Percentiles rank a stretch among this genome's conserved stretches.
Evolutionary conservation across 2,113 vertebrate genomes (phyloP).

Genomic region (Xiphophorus maculatus): DNA sequence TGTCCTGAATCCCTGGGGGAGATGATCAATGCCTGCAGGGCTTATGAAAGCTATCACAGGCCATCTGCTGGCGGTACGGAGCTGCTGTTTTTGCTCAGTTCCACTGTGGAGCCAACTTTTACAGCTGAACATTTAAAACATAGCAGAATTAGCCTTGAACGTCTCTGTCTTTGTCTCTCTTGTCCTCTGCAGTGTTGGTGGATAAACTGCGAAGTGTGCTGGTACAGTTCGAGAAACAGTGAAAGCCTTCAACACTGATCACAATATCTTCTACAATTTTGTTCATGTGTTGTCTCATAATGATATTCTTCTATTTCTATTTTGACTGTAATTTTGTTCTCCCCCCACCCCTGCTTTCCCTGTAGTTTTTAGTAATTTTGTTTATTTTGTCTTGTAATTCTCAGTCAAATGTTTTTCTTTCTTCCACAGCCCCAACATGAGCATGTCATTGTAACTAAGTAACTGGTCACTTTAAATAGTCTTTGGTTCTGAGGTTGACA

Average conservation of each 20-base stretch:
- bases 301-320: no score
- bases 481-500: no score
- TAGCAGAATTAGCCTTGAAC: not conserved
- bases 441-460: no score
- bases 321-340: no score
- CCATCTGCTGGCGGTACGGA: constrained; percentile 79
- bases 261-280: no score
- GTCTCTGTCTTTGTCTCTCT: not conserved
- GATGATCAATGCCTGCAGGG: constrained; percentile 78
- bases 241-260: constrained; percentile 3
- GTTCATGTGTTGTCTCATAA: no score
- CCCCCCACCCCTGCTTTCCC: no score
- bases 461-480: no score
- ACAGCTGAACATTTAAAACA: not conserved
- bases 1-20: constrained; percentile 75
- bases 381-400: no score
- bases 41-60: constrained; percentile 74
- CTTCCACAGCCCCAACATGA: no score
- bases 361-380: no score
- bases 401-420: no score
- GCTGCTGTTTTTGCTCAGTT: not conserved
- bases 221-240: constrained; percentile 54
- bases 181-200: constrained; percentile 65
- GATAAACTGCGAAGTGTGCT: constrained; percentile 69
- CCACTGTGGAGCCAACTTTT: not conserved